Base-by-base conservation (phyloP, 2,113 vertebrate species). In the Toxotes chatareus region DNA sequence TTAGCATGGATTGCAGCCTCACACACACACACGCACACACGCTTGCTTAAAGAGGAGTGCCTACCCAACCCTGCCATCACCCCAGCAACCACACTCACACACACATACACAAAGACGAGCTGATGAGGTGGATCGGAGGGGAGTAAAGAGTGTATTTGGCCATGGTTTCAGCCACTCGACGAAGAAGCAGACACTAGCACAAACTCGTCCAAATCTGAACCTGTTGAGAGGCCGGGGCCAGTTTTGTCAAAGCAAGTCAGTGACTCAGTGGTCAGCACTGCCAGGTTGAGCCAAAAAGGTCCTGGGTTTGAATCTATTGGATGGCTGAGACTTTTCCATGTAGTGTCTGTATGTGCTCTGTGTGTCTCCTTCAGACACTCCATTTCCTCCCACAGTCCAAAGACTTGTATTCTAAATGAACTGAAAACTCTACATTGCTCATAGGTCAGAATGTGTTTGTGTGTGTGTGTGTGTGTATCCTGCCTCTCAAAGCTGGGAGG, bases 1-100 rank as follows among this genome's bases (percentile, higher is more conserved):
- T 99, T 99, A 99, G 97, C 96, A 99, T 99, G 97, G 98, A 99
- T 99, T 95, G 89, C 88, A 94, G 93, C 90, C 89, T 85, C 87
- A 31, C 84, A 75, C 84, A 86, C 86, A 85, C 86, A 90, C 23
- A 60, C 17, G 7, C 44, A 68, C 76, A 86, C 49, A 63, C 73
- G 68, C 82, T 78, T 76, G 88, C 91, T 93, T 93, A 91, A 88
- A 91, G 90, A 93, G 90, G 91, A 94, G 93, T 93, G 90, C 90
- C 91, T 91, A 89, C 91, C 90, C 90, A 91, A 84, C 88, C 88
- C 91, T 90, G 91, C 93, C 80, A 93, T 95, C 93, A 88, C 94
- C 93, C 92, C 85, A 91, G 92, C 92, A 95, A 96, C 94, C 89
- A 87, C 84, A 85, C 89, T 79, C 87, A 68, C 90, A 90, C 90